A percentile compares a stretch with the other conserved stretches of the same genome.
Conservation (phyloP, 2,888 invertebrate genomes). For the Orthosia gracilis region DNA sequence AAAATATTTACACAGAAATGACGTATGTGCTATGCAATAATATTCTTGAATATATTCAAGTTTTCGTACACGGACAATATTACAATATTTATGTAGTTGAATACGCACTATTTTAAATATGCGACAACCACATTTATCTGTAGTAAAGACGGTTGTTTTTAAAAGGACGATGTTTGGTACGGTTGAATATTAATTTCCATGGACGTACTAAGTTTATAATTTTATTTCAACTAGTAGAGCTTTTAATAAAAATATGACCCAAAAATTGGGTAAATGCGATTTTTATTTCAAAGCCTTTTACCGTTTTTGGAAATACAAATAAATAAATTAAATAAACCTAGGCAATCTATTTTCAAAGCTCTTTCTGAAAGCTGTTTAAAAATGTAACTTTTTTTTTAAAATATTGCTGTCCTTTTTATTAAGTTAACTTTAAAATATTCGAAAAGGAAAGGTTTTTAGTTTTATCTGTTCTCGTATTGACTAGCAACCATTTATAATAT, state of each 20-base stretch:
- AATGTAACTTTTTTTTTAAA: background rate
- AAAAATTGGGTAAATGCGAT: conserved; percentile 9
- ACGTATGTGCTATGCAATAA: conserved; percentile 43
- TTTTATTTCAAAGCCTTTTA: background rate
- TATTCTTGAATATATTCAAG: conserved; percentile 51
- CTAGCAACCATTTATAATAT: conserved; percentile 61
- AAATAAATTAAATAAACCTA: background rate
- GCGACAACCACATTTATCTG: conserved; percentile 4
- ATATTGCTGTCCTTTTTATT: background rate
- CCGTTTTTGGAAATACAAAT: conserved; percentile 3
- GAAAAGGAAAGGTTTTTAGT: conserved; percentile 10
- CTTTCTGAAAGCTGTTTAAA: background rate
- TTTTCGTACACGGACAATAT: conserved; percentile 24
- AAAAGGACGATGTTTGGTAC: conserved; percentile 62
- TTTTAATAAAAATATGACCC: conserved; percentile 6
- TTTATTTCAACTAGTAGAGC: background rate
- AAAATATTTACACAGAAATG: conserved; percentile 68
- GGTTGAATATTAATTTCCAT: conserved; percentile 47
- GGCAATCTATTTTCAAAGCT: background rate
- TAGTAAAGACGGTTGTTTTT: conserved; percentile 50
- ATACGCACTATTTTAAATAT: conserved; percentile 28
- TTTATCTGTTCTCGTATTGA: conserved; percentile 53
- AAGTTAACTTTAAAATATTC: conserved; percentile 22
- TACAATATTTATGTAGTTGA: conserved; percentile 21
- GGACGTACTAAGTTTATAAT: conserved; percentile 54